Conservation (phyloP, 2,888 invertebrate species). For the Drosophila fulvimacula region DNA sequence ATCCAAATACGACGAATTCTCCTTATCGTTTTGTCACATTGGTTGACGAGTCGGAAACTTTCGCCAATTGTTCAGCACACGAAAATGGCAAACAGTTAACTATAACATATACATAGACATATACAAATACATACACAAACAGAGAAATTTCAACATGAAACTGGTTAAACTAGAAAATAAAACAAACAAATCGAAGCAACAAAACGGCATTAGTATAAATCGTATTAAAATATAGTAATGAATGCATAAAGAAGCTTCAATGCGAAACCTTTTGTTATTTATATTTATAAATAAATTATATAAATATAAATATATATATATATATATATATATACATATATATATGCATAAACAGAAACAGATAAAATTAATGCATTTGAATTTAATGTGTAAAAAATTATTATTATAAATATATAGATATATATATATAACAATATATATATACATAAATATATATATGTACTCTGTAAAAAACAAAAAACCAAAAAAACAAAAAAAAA, state of each 20-base stretch:
- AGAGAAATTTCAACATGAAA: constrained; percentile 38
- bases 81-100: constrained; percentile 66
- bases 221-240: constrained; percentile 54
- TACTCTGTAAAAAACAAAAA: constrained; percentile 48
- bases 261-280: constrained; percentile 82
- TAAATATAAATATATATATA: constrained; percentile 36
- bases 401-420: constrained; percentile 53
- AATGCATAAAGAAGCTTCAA: constrained; percentile 66
- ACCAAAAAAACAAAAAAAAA: no score
- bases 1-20: constrained; percentile 30
- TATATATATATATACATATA: constrained; percentile 60
- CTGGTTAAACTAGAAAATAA: constrained; percentile 44
- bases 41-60: constrained; percentile 47
- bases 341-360: constrained; percentile 69
- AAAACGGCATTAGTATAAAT: constrained; percentile 38
- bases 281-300: constrained; percentile 78
- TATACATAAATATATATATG: constrained; percentile 36
- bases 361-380: constrained; percentile 62
- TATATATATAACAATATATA: constrained; percentile 27
- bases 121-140: background rate
- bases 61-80: constrained; percentile 82
- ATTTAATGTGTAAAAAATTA: constrained; percentile 78
- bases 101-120: constrained; percentile 31
- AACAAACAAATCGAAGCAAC: constrained; percentile 11
- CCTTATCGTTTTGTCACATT: constrained; percentile 51